These are phyloP conservation scores for Ryuthela nishihirai DNA, from an alignment of 2,888 invertebrate species.

Conservation along the genomic window DNA sequence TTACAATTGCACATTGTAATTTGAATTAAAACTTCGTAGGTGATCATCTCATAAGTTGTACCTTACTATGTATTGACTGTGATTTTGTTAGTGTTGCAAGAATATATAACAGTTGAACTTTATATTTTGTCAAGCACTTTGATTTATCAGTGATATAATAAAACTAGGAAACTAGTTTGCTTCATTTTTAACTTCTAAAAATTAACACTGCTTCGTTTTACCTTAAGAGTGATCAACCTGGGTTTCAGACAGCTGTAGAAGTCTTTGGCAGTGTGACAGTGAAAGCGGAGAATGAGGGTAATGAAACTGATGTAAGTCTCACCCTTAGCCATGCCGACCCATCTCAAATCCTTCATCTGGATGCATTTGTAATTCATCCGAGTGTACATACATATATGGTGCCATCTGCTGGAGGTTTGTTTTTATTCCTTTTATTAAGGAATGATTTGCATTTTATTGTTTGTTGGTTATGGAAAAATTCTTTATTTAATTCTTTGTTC, in stretches of 20 bases:
- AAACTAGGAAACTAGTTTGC: neutral
- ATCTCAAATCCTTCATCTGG: conserved; percentile 3
- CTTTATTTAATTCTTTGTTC: too few relatives aligned
- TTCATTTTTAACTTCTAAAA: neutral
- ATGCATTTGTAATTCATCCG: conserved; percentile 24
- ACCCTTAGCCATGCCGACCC: conserved; percentile 1
- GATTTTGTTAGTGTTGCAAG: neutral
- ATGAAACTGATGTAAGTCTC: conserved; percentile 13
- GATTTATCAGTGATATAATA: neutral
- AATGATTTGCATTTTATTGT: neutral
- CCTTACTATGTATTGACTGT: too few relatives aligned
- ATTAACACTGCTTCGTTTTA: neutral
- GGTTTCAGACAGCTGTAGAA: conserved; percentile 8
- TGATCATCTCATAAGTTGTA: too few relatives aligned
- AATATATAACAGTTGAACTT: neutral
- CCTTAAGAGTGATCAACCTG: conserved; percentile 19
- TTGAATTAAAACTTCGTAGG: too few relatives aligned
- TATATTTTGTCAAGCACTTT: too few relatives aligned
- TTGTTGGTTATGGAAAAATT: neutral
- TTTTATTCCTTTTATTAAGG: neutral
- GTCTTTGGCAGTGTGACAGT: conserved; percentile 23
- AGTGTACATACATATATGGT: conserved; percentile 11
- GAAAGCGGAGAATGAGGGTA: conserved; percentile 21
- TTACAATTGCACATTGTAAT: too few relatives aligned
- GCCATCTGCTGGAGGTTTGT: neutral